Conservation (phyloP, 1,140 invertebrate species). For the Papilio machaon region DNA sequence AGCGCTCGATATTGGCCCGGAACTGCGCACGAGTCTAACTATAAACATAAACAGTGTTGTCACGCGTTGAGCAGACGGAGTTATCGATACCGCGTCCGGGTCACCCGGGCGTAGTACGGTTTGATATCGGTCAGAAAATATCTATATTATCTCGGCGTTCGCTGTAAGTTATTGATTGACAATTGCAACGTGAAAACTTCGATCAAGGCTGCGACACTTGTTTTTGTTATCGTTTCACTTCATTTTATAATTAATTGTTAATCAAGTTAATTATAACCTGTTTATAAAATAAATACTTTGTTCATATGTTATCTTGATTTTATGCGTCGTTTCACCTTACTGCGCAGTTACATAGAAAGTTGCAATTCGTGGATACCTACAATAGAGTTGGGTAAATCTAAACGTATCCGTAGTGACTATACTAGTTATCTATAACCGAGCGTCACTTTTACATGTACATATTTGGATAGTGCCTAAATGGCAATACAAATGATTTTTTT, state of each 20-base stretch:
- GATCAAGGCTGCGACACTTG: not conserved
- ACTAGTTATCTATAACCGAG: too few species aligned
- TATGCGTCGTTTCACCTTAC: not conserved
- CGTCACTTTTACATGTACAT: too few species aligned
- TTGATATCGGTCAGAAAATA: constrained; percentile 59
- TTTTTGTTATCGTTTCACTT: not conserved
- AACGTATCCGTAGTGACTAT: too few species aligned
- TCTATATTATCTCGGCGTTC: constrained; percentile 46
- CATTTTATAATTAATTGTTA: not conserved
- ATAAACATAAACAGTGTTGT: constrained; percentile 67
- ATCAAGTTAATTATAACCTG: not conserved
- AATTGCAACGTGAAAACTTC: not conserved
- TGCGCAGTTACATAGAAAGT: not conserved
- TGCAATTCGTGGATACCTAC: not conserved
- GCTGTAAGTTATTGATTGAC: constrained; percentile 22
- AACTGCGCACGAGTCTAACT: constrained; percentile 51
- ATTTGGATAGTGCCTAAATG: too few species aligned
- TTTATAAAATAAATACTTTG: not conserved
- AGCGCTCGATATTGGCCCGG: constrained; percentile 33
- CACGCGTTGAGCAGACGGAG: constrained; percentile 66
- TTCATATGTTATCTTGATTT: not conserved
- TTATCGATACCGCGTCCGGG: constrained; percentile 70
- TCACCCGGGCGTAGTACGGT: constrained; percentile 59
- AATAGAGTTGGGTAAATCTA: not conserved
- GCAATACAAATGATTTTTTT: too few species aligned